Evolutionary conservation across 2,888 invertebrate species (phyloP).

Genomic region (Kuschelorhynchus macadamiae): DNA sequence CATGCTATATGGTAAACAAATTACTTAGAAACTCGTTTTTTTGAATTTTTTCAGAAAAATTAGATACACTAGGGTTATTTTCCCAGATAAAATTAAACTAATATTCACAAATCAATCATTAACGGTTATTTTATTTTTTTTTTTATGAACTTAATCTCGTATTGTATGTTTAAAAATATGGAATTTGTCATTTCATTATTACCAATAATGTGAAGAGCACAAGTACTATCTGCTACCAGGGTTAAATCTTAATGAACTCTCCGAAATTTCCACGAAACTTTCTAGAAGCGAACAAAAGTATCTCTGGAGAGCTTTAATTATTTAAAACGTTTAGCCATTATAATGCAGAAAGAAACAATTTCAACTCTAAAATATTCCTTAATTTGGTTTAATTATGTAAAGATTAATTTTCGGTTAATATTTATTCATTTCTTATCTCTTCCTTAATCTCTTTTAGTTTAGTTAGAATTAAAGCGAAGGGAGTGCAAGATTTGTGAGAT

Average conservation of each 20-base stretch:
- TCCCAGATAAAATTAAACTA: too few species aligned
- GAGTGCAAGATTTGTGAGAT: constrained; percentile 18
- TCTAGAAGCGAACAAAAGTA: constrained; percentile 11
- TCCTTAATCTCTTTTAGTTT: constrained; percentile 35
- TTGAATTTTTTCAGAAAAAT: too few species aligned
- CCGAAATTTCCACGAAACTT: constrained; percentile 9
- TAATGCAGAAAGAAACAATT: constrained; percentile 31
- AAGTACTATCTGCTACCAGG: too few species aligned
- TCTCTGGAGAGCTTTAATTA: constrained; percentile 23
- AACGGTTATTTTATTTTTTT: too few species aligned
- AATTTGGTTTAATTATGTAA: constrained; percentile 32
- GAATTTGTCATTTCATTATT: too few species aligned
- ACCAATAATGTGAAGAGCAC: too few species aligned
- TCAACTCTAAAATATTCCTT: constrained; percentile 22
- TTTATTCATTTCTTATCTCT: constrained; percentile 35
- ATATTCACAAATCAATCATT: too few species aligned
- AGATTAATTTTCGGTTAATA: constrained; percentile 29
- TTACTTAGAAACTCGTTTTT: too few species aligned
- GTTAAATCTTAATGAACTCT: constrained; percentile 15
- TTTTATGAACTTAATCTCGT: too few species aligned
- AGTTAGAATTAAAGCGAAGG: constrained; percentile 19
- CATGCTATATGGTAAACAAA: too few species aligned
- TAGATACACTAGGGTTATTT: too few species aligned
- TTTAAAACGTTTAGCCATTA: constrained; percentile 27
- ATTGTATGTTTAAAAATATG: too few species aligned